Base-by-base conservation (phyloP, 2,797 vertebrate species). In the Chelonia mydas region DNA sequence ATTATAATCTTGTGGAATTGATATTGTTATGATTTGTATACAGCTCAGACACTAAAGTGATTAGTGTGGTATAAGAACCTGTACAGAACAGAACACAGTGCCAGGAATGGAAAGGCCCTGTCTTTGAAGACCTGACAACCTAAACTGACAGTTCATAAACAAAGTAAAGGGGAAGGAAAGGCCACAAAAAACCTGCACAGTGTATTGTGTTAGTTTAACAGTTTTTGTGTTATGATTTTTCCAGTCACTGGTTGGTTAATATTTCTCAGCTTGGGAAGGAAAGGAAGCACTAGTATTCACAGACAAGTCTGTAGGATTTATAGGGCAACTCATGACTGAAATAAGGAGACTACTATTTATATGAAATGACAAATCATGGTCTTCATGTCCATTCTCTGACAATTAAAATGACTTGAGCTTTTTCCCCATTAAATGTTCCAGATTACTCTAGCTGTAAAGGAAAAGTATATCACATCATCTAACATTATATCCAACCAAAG, bases 101-200 rank as follows among this genome's bases (percentile, higher is more conserved):
- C 7, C n/a, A 68, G n/a, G n/a, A 68, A 68, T 68, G 19, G 65
- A 37, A 68, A 65, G 16, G 16, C 9, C 9, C 61, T n/a, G 17
- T n/a, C 61, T n/a, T 61, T 10, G 86, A 87, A 88, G 12, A 85
- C 45, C 45, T 83, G 76, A 77, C 16, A 88, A 83, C 6, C 31
- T 53, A 89, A 89, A 91, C 2, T 0, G 3, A 59, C 21, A 61
- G 51, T 7, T 68, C 59, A 53, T 2, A 31, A 33, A 78, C 25
- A 41, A 61, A 23, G 31, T 10, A 37, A 50, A 76, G 81, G 2
- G 6, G 12, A 87, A 31, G 7, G 84, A 6, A 13, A 2, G 86
- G 41, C 3, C 85, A 47, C 25, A 84, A 74, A 77, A 87, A 6
- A 11, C 0, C 0, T 16, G 13, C 13, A 61, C n/a, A 90, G 10